These are phyloP conservation scores for Lagria hirta DNA, from an alignment of 2,888 invertebrate genomes.

Conservation along the genomic window DNA sequence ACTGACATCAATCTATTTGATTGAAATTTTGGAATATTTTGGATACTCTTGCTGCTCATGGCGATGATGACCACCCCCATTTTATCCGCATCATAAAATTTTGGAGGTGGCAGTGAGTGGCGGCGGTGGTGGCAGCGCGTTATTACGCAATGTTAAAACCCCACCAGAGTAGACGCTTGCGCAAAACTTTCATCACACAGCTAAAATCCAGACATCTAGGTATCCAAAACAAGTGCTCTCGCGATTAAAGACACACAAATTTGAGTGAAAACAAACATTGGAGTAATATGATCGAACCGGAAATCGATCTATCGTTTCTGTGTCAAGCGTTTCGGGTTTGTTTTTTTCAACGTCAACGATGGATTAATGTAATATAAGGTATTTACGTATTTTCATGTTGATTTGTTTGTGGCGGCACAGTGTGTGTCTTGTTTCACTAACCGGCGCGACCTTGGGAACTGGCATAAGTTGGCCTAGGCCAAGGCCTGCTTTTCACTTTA, in stretches of 20 bases:
- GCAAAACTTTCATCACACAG: conserved; percentile 29
- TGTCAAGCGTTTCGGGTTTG: conserved; percentile 25
- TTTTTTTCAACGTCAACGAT: conserved; percentile 30
- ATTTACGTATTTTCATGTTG: no score
- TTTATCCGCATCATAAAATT: no score
- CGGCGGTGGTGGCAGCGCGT: conserved; percentile 5
- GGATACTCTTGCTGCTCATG: no score
- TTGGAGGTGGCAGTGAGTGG: conserved; percentile 1
- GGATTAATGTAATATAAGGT: conserved; percentile 32
- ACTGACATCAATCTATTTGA: no score
- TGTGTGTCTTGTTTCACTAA: conserved; percentile 30
- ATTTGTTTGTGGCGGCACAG: conserved; percentile 10
- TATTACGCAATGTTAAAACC: conserved; percentile 36
- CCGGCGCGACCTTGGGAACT: conserved; percentile 45
- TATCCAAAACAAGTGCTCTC: conserved; percentile 52
- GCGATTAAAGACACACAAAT: conserved; percentile 38
- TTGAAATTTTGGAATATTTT: no score
- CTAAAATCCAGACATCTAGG: conserved; percentile 47
- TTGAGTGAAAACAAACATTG: conserved; percentile 35
- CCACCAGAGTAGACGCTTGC: conserved; percentile 38
- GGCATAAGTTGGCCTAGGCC: conserved; percentile 37
- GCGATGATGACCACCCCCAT: no score
- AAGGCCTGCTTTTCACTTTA: conserved; percentile 20
- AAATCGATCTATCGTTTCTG: conserved; percentile 26
- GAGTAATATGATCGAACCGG: conserved; percentile 32